A percentile compares a stretch with the other conserved stretches of the same genome.
These are phyloP conservation scores for Drosophila robusta DNA, from an alignment of 2,888 invertebrate species.

Conservation along the genomic window DNA sequence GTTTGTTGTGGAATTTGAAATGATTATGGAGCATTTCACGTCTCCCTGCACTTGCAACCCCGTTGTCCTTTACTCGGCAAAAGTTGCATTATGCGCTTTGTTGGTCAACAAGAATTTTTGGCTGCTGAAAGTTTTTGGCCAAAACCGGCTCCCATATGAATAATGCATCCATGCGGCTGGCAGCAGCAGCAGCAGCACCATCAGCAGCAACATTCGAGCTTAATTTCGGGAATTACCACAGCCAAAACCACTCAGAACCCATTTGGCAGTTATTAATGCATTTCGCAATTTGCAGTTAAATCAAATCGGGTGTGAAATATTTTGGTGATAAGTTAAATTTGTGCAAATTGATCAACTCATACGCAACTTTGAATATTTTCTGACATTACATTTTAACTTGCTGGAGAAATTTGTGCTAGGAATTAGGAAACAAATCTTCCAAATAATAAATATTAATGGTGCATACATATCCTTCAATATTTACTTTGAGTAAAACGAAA, in stretches of 20 bases:
- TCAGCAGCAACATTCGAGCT: constrained; percentile 16
- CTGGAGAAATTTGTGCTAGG: not conserved
- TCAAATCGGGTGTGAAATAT: constrained; percentile 47
- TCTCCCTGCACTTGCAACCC: not conserved
- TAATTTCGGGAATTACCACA: constrained; percentile 25
- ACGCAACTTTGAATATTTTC: not conserved
- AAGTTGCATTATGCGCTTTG: constrained; percentile 71
- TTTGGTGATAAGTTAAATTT: constrained; percentile 4
- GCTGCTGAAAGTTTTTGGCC: constrained; percentile 47
- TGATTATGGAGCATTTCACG: constrained; percentile 60
- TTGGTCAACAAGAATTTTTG: constrained; percentile 67
- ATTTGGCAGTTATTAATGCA: constrained; percentile 47
- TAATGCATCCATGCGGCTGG: constrained; percentile 44
- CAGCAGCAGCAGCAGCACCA: constrained; percentile 2
- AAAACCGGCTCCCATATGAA: constrained; percentile 40
- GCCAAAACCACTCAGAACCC: constrained; percentile 10
- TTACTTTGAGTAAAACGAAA: too few species aligned
- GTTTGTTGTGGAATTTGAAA: constrained; percentile 76
- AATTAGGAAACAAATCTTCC: not conserved
- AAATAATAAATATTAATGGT: not conserved
- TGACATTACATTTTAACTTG: not conserved
- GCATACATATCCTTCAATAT: not conserved
- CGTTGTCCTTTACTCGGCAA: constrained; percentile 15
- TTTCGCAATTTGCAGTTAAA: constrained; percentile 34
- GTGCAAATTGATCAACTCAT: not conserved